Evolutionary conservation across 2,797 vertebrate species (phyloP).

Genomic region (Heteromormyrus szaboi): DNA sequence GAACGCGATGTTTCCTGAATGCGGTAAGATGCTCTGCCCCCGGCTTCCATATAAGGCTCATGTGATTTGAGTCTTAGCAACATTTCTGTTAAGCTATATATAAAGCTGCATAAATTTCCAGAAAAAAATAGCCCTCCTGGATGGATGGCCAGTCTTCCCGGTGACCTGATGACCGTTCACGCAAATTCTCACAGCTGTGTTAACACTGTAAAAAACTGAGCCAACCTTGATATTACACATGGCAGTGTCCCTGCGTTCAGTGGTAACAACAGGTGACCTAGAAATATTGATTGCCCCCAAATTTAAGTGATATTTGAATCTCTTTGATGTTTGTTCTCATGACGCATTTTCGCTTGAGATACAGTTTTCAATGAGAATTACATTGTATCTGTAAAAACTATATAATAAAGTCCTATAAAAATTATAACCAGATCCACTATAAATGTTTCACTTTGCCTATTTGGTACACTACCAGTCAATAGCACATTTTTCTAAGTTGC

Average conservation of each 20-base stretch:
- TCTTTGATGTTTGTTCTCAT: background rate
- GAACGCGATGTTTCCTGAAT: background rate
- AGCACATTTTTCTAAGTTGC: background rate
- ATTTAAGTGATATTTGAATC: background rate
- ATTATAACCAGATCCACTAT: background rate
- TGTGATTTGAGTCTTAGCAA: background rate
- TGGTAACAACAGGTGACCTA: background rate
- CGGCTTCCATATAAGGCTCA: background rate
- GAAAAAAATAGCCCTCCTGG: background rate
- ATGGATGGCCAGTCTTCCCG: conserved; percentile 18
- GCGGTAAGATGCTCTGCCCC: background rate
- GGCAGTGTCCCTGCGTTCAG: conserved; percentile 24
- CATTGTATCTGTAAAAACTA: background rate
- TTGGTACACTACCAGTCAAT: background rate
- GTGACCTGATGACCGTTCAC: conserved; percentile 18
- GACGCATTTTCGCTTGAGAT: background rate
- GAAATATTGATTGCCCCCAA: background rate
- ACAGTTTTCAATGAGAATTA: background rate
- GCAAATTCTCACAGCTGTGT: conserved; percentile 36
- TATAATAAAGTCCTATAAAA: background rate
- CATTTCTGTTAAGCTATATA: background rate
- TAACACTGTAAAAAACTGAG: conserved; percentile 29
- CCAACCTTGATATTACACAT: conserved; percentile 17
- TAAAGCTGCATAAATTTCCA: background rate
- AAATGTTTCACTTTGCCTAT: background rate